Base-by-base conservation (phyloP, 2,113 vertebrate species). In the Coturnix japonica region DNA sequence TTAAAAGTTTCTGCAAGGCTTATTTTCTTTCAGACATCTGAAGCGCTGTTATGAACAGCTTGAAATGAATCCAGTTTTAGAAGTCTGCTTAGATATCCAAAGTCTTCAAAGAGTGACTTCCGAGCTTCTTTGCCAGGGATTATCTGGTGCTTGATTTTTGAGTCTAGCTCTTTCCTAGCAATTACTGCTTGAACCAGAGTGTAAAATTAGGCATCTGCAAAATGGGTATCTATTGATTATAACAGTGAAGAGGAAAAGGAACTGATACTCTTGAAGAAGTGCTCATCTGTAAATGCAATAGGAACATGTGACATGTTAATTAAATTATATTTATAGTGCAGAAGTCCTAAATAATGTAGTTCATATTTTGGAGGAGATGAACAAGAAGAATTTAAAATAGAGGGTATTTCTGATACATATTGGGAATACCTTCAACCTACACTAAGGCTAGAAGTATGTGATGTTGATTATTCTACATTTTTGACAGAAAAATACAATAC, bases 171-270 rank as follows among this genome's bases (percentile, higher is more conserved):
- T 66, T 88, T 59, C 47, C 12, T 67, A 74, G 80, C 69, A 96
- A 94, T 91, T 94, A 74, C 15, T 59, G 37, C 57, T 93, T 90
- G 77, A 95, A 91, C 51, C 60, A 56, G 37, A 88, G 51, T 88
- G 65, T 90, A 93, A 96, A 92, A 92, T 87, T 89, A 87, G 5
- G 10, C 65, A 60, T 79, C 39, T 75, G 30, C n/a, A 75, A 79
- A 75, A 84, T 81, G 56, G 87, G 17, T 89, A 39, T 89, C 70
- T 81, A 47, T 75, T 86, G 71, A 75, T 75, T 78, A 81, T 3
- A 81, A 57, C 12, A 69, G 26, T 57, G 19, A 59, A 78, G 35
- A 88, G 13, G 28, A 83, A 91, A 83, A 84, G 28, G 33, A 30
- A 46, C 8, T 74, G 39, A 84, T 9, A 77, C 3, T 76, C 35